Evolutionary conservation across 1,140 invertebrate genomes (phyloP).

Genomic region (Drosophila obscura): DNA sequence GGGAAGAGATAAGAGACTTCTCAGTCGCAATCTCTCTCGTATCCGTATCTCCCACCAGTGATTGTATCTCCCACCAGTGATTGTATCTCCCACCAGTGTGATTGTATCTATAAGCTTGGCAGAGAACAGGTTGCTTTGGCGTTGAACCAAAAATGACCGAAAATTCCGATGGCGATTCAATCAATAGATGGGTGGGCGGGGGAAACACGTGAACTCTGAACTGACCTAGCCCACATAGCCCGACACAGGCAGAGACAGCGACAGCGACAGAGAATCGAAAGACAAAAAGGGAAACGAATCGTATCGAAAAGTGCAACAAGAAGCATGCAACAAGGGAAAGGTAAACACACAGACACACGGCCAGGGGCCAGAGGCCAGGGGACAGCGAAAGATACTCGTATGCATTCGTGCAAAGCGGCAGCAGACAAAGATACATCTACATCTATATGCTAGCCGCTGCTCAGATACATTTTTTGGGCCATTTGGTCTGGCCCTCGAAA

Average conservation of each 20-base stretch:
- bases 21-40: not conserved
- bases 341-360: slow-evolving; percentile 47
- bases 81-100: no score
- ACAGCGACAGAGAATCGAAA: slow-evolving; percentile 8
- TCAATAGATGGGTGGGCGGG: slow-evolving; percentile 32
- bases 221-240: slow-evolving; percentile 60
- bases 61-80: not conserved
- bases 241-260: slow-evolving; percentile 11
- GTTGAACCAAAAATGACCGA: slow-evolving; percentile 42
- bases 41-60: not conserved
- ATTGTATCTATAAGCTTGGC: slow-evolving; percentile 21
- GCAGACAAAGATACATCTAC: slow-evolving; percentile 5
- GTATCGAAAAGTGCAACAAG: slow-evolving; percentile 59
- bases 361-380: slow-evolving; percentile 14
- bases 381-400: no score
- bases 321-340: slow-evolving; percentile 65
- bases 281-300: slow-evolving; percentile 38
- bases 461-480: slow-evolving; percentile 29
- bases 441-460: slow-evolving; percentile 7
- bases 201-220: slow-evolving; percentile 63
- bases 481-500: slow-evolving; percentile 40
- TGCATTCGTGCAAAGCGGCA: no score
- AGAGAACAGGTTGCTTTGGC: slow-evolving; percentile 59
- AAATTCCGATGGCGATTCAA: slow-evolving; percentile 41
- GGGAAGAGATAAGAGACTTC: not conserved